Conservation (phyloP, 92 coral and sea anemone genomes). For the Bergia puertoricense region DNA sequence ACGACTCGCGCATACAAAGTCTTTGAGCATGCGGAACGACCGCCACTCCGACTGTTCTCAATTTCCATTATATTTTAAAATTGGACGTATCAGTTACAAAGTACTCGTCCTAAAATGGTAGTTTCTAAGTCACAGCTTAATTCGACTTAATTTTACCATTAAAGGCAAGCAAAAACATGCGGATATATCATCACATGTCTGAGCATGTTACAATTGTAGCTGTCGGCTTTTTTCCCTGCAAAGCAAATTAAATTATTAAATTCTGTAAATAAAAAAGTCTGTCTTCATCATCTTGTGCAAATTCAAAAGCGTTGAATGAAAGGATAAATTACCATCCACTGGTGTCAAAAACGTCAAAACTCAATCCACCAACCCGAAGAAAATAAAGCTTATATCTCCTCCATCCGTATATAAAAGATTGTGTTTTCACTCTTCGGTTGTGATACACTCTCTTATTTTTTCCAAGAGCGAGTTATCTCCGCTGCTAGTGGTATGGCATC, state of each 20-base stretch:
- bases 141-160: neutral
- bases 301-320: neutral
- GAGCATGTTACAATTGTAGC: neutral
- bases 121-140: neutral
- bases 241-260: neutral
- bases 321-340: neutral
- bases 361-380: neutral
- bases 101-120: neutral
- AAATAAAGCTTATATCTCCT: neutral
- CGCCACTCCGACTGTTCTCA: neutral
- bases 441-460: neutral
- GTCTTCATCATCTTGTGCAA: neutral
- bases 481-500: neutral
- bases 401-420: neutral
- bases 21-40: constrained; percentile 35
- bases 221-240: neutral
- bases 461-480: neutral
- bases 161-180: constrained; percentile 1
- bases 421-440: neutral
- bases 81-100: neutral
- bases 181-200: neutral
- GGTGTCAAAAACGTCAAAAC: neutral
- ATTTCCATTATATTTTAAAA: constrained; percentile 12
- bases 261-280: too few relatives aligned
- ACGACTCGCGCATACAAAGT: constrained; percentile 60